A percentile compares a stretch with the other conserved stretches of the same genome.
Evolutionary conservation across 35 echinoderm and acorn worm genomes (phyloP).

Genomic region (Chiridota heheva): DNA sequence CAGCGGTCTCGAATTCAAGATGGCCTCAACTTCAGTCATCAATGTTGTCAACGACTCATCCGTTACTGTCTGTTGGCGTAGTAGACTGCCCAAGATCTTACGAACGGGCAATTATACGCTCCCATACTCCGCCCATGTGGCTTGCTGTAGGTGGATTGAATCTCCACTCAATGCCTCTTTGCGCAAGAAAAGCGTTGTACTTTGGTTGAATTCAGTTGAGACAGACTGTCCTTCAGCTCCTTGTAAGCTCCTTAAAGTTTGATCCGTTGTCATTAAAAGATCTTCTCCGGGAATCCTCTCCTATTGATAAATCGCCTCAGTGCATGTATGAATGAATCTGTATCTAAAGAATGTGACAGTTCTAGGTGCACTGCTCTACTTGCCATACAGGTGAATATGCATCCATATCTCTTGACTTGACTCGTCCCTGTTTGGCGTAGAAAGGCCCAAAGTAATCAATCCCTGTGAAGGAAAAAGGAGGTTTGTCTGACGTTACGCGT

Average conservation of each 20-base stretch:
- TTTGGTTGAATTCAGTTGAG: neutral
- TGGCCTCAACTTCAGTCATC: neutral
- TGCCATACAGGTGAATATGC: constrained; percentile 13
- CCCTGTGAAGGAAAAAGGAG: neutral
- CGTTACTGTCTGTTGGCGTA: neutral
- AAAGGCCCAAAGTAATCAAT: constrained; percentile 31
- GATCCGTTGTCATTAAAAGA: constrained; percentile 22
- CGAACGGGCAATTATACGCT: neutral
- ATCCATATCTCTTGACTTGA: constrained; percentile 12
- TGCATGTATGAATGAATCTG: constrained; percentile 60
- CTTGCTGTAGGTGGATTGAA: constrained; percentile 28
- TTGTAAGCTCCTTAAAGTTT: constrained; percentile 29
- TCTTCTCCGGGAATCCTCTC: constrained; percentile 9
- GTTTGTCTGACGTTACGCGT: neutral
- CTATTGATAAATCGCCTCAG: constrained; percentile 47
- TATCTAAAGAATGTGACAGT: constrained; percentile 35
- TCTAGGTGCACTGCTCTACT: constrained; percentile 43
- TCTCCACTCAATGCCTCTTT: neutral
- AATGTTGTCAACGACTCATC: neutral
- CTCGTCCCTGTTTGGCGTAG: neutral
- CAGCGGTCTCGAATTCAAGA: constrained; percentile 17
- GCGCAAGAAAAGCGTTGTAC: neutral
- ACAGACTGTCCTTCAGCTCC: neutral
- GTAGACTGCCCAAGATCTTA: neutral
- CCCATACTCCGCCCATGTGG: constrained; percentile 43